Evolutionary conservation across 2,797 vertebrate genomes (phyloP), one percentile per base, ranked within the genome.

Genomic region (Callimico goeldii): DNA sequence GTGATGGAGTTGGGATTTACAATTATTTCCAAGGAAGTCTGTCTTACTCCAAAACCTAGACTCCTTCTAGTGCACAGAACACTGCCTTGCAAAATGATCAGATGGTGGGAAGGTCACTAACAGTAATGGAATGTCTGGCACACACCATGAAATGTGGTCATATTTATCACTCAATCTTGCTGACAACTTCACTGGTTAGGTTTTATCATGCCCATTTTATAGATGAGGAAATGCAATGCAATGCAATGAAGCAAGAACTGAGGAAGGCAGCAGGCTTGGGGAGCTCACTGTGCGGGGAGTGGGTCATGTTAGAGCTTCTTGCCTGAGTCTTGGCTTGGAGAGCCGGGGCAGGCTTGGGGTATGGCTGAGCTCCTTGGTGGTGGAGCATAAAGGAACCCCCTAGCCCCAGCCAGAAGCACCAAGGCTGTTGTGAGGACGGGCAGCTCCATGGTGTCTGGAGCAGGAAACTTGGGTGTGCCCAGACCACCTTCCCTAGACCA

Each of bases 201-300:
- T 24, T 67, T 79, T 46, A 24, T 64, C 20, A 43, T 39, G 43
- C 75, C 58, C 70, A 39, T 77, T 55, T 86, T 73, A n/a, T 33
- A 79, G 48, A 80, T n/a, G 80, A 85, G 61, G 39, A 36, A 30
- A 61, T 43, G 90, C 0, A 13, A 24, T 33, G 26, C 30, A 5
- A 2, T 12, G 13, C 39, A 19, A 24, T 15, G 52, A 17, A 87
- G 67, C 24, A 24, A 73, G 72, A 48, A 28, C 0, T 10, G 72
- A 91, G 75, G 58, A 73, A 39, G 77, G 75, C 50, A 50, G 28
- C 76, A 5, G 12, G 15, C 7, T 33, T 46, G 41, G 76, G 64
- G 39, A 57, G 15, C n/a, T 39, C 58, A 14, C 9, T 0, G 1
- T 12, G 9, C 6, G 8, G 30, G 22, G 17, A 0, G 17, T 15